Evolutionary conservation across 2,113 vertebrate genomes (phyloP).

Genomic region (Trogon melanurus): DNA sequence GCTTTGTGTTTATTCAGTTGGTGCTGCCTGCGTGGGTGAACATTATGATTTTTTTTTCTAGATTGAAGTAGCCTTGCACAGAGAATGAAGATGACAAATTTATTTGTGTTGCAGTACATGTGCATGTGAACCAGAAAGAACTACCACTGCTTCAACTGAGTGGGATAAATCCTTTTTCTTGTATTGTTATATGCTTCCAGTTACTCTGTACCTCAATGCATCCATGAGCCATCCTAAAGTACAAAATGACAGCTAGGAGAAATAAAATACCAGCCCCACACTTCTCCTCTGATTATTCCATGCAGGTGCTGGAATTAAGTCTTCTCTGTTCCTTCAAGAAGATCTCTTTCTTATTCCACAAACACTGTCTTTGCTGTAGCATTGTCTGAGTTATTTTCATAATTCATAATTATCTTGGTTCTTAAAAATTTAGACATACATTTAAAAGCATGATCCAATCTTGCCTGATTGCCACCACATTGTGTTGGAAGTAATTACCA

Average conservation of each 20-base stretch:
- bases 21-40: not conserved
- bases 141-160: not conserved
- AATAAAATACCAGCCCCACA: not conserved
- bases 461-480: constrained; percentile 84
- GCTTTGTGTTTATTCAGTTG: constrained; percentile 18
- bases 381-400: constrained; percentile 80
- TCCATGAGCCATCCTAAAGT: not conserved
- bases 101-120: not conserved
- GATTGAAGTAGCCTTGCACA: not conserved
- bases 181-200: not conserved
- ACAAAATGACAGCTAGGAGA: not conserved
- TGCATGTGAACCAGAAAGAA: not conserved
- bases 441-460: constrained; percentile 88
- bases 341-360: constrained; percentile 65
- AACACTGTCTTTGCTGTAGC: constrained; percentile 64
- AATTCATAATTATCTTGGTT: constrained; percentile 84
- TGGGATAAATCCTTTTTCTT: not conserved
- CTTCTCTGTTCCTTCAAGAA: constrained; percentile 49
- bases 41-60: constrained; percentile 8
- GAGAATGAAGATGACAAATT: not conserved
- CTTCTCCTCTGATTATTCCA: constrained; percentile 4
- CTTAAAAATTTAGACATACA: constrained; percentile 81
- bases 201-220: not conserved
- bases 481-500: constrained; percentile 86
- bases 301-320: constrained; percentile 63